Conservation (phyloP, 2,888 invertebrate genomes). For the Limnephilus auricula region DNA sequence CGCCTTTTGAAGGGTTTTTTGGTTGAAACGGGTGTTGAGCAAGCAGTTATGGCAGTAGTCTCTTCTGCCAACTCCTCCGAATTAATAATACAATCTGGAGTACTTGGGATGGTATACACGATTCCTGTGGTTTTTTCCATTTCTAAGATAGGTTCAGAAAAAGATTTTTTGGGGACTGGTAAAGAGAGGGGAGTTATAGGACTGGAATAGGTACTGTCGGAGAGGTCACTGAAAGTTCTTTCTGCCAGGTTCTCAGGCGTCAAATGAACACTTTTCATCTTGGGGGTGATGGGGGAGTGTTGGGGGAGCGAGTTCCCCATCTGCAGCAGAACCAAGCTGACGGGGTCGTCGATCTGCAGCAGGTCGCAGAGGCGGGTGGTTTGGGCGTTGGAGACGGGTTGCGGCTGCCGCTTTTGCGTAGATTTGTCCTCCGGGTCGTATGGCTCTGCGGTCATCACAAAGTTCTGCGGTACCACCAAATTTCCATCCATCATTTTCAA, state of each 20-base stretch:
- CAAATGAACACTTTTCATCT: conserved; percentile 39
- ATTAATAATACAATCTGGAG: not conserved
- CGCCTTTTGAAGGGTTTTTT: conserved; percentile 73
- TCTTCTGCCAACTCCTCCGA: conserved; percentile 8
- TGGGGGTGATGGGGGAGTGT: conserved; percentile 52
- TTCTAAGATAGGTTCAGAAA: conserved; percentile 48
- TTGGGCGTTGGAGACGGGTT: conserved; percentile 82
- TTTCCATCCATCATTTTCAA: conserved; percentile 81
- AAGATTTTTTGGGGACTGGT: conserved; percentile 64
- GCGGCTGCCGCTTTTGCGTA: conserved; percentile 71
- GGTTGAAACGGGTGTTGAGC: conserved; percentile 62
- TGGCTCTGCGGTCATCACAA: conserved; percentile 85
- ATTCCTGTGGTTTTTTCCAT: not conserved
- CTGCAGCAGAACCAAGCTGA: conserved; percentile 77
- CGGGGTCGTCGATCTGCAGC: conserved; percentile 89
- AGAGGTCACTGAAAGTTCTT: conserved; percentile 49
- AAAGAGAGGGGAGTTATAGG: conserved; percentile 61
- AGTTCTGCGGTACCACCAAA: conserved; percentile 87
- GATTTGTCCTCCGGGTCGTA: conserved; percentile 75
- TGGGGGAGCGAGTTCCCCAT: conserved; percentile 38
- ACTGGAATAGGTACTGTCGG: conserved; percentile 49
- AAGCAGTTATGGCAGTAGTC: conserved; percentile 3
- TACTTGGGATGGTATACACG: not conserved
- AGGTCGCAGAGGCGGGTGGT: conserved; percentile 82
- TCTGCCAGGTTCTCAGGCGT: conserved; percentile 49